Evolutionary conservation across 1,140 invertebrate species (phyloP), one percentile per base, ranked within the genome.

Genomic region (Drosophila mauritiana): DNA sequence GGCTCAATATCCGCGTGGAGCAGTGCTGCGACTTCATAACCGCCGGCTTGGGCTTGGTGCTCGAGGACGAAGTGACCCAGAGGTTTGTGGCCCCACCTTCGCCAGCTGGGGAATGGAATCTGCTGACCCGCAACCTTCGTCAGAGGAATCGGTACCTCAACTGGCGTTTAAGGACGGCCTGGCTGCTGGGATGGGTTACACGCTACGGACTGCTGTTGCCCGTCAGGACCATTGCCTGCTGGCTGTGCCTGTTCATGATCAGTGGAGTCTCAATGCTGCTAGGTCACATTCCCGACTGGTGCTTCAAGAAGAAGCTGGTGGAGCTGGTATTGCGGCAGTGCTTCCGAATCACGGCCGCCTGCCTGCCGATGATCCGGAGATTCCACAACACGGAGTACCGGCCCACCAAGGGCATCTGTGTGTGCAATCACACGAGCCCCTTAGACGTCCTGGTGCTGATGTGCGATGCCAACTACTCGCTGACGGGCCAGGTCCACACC

Each of bases 11-110:
- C 7, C 40, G 49, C 4, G 40, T 88, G 22, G 75, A 79, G 39
- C 51, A 76, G 37, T 73, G 61, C 52, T 76, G 78, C 39, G 46
- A 49, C 5, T 1, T 79, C 1, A 70, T 88, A 4, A 8, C 56
- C 4, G 39, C 40, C 10, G 78, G 75, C 0, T 4, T 86, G 40
- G 57, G 53, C 6, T 25, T 82, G 31, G 59, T 86, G 12, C 31
- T 86, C n/a, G 83, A 88, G 40, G 83, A 86, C n/a, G 75, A 88
- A 10, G 83, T 88, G 10, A 88, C 75, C 0, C 51, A 75, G 0
- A 52, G 76, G 0, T 88, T 86, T 22, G 75, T 75, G 7, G 63
- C 81, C 4, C 59, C 78, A 0, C 55, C 37, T 0, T n/a, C 49
- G 0, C 58, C 65, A 0, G 6, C 20, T 0, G 70, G 46, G 0